Evolutionary conservation across 1,140 invertebrate genomes (phyloP).

Genomic region (Grapholita molesta): DNA sequence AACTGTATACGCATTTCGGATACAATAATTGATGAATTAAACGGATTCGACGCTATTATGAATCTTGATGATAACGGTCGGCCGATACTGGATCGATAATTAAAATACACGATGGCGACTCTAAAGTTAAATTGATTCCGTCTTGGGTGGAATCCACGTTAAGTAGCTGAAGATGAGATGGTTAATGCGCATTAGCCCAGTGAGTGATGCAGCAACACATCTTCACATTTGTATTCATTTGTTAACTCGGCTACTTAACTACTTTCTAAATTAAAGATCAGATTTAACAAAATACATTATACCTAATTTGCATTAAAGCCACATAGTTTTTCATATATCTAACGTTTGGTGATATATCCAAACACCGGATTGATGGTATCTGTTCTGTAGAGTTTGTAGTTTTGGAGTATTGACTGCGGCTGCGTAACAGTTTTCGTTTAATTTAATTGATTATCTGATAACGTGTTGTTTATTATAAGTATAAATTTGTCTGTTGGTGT

Average conservation of each 20-base stretch:
- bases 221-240: constrained; percentile 47
- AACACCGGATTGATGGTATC: constrained; percentile 26
- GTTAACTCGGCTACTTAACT: constrained; percentile 33
- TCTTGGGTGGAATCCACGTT: constrained; percentile 33
- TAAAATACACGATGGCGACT: constrained; percentile 55
- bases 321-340: constrained; percentile 20
- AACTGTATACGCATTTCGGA: constrained; percentile 35
- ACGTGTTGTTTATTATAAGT: constrained; percentile 23
- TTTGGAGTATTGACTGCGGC: background rate
- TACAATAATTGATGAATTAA: constrained; percentile 68
- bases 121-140: constrained; percentile 43
- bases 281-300: constrained; percentile 28
- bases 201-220: constrained; percentile 30
- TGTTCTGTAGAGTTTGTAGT: constrained; percentile 10
- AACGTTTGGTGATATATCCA: constrained; percentile 27
- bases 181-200: constrained; percentile 33
- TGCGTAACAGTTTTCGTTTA: constrained; percentile 6
- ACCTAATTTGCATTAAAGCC: constrained; percentile 8
- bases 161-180: constrained; percentile 38
- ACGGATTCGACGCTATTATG: constrained; percentile 55
- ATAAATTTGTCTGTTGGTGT: constrained; percentile 24
- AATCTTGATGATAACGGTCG: constrained; percentile 57
- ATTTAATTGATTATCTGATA: constrained; percentile 28
- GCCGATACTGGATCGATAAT: constrained; percentile 51
- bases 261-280: constrained; percentile 52